Evolutionary conservation across 2,888 invertebrate species (phyloP), one percentile per base, ranked within the genome.

Genomic region (Drosophila kambysellisi): DNA sequence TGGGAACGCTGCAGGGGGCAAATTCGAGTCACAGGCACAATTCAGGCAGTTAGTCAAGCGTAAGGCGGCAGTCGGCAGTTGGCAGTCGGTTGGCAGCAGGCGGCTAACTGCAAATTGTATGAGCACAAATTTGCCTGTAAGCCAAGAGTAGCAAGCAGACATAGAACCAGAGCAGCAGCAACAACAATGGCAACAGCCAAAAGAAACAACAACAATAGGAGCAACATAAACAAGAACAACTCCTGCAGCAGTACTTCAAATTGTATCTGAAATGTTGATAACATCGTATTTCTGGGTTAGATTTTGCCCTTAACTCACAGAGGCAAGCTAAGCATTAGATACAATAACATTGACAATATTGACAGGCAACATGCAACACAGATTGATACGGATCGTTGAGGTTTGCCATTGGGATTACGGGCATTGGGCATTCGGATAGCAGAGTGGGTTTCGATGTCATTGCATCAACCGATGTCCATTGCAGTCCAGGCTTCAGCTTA

Each of bases 81-180:
- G 46, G 41, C 64, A 51, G 73, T 46, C 12, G 43, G 61, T 46
- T 37, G 57, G 41, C 33, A 50, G 69, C 57, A 77, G 65, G 53
- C 64, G 67, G 85, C 82, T 82, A 82, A 87, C 84, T 86, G 85
- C 89, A 88, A 89, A 89, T 89, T 85, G 88, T 85, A 74, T 82
- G 72, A 80, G 85, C 81, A 67, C 59, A 80, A 89, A 89, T 88
- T 88, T 82, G 85, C 88, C 78, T 89, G 63, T 74, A 76, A 79
- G 79, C 82, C 66, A 54, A 65, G 59, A 65, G 59, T 51, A 57
- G 56, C 58, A 54, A 37, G 25, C 56, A 61, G 71, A 48, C 30
- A 60, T 51, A 52, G 70, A 75, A 51, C 64, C 66, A 37, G 59
- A 53, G 29, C 39, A 59, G 37, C 39, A 59, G 33, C 41, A 63